phyloP scores from a whole-genome alignment of 1,140 invertebrate species.

The Drosophila guanche region DNA sequence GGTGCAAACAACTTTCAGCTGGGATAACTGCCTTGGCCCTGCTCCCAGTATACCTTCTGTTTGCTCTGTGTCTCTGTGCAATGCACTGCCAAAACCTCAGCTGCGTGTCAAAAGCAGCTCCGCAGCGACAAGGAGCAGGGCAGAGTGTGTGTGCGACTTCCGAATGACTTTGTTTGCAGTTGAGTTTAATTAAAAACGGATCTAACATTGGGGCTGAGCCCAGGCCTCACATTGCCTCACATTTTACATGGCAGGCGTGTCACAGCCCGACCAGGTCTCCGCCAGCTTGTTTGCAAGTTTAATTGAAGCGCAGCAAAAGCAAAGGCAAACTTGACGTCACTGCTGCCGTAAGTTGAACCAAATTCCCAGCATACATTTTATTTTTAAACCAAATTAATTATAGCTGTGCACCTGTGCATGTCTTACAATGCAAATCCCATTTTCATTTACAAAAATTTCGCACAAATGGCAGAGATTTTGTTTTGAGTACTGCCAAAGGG shows the following conservation, averaged over 20 bases:
- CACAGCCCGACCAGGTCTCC: background rate
- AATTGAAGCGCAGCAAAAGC: conserved; percentile 51
- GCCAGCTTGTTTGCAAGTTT: conserved; percentile 61
- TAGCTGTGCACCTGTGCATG: conserved; percentile 15
- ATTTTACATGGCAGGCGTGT: conserved; percentile 22
- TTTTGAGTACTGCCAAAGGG: conserved; percentile 18
- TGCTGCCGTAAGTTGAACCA: conserved; percentile 26
- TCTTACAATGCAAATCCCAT: conserved; percentile 35
- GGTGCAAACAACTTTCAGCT: conserved; percentile 71
- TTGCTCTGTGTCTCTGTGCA: conserved; percentile 31
- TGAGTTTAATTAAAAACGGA: conserved; percentile 83
- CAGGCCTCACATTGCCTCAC: conserved; percentile 21
- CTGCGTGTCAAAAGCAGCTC: conserved; percentile 56
- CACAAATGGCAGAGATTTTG: conserved; percentile 3
- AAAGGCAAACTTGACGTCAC: conserved; percentile 32
- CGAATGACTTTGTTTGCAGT: conserved; percentile 77
- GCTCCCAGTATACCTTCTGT: conserved; percentile 12
- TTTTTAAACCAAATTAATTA: conserved; percentile 40
- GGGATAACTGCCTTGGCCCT: conserved; percentile 42
- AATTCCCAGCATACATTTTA: conserved; percentile 74
- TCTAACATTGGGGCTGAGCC: conserved; percentile 66
- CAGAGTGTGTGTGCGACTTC: conserved; percentile 9
- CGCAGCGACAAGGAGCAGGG: conserved; percentile 19
- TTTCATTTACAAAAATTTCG: conserved; percentile 33
- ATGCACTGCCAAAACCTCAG: conserved; percentile 45